These are phyloP conservation scores for Serinus canaria DNA, from an alignment of 2,113 vertebrate genomes.

Conservation along the genomic window DNA sequence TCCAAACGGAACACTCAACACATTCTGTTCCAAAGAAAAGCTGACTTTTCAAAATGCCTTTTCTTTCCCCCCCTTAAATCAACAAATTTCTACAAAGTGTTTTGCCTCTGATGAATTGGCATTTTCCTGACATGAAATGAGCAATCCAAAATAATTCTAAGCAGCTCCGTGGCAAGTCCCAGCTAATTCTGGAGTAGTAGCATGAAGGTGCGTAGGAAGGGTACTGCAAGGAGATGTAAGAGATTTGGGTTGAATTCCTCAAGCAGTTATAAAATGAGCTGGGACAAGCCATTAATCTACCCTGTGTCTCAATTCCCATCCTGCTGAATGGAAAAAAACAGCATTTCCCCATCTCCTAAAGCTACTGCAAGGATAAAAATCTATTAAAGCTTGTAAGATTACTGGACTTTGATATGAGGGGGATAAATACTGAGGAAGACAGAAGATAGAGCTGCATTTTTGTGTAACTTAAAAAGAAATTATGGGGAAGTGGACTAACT, in stretches of 20 bases:
- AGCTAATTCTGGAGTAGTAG: slow-evolving; percentile 53
- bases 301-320: background rate
- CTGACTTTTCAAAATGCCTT: slow-evolving; percentile 48
- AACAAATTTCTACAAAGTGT: slow-evolving; percentile 42
- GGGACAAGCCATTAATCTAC: slow-evolving; percentile 29
- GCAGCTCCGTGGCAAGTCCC: slow-evolving; percentile 42
- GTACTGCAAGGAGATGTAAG: slow-evolving; percentile 26
- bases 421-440: slow-evolving; percentile 6
- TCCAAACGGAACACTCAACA: slow-evolving; percentile 39
- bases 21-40: slow-evolving; percentile 60
- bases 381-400: slow-evolving; percentile 25
- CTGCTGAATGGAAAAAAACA: background rate
- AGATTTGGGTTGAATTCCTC: slow-evolving; percentile 49
- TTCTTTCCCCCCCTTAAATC: background rate
- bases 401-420: background rate
- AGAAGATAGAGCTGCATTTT: slow-evolving; percentile 16
- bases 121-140: slow-evolving; percentile 58
- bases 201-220: slow-evolving; percentile 63
- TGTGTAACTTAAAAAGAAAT: slow-evolving; percentile 34
- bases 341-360: background rate
- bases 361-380: slow-evolving; percentile 3
- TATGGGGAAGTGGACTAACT: slow-evolving; percentile 20
- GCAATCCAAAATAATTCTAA: slow-evolving; percentile 40
- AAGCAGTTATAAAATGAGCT: slow-evolving; percentile 2
- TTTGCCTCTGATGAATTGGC: slow-evolving; percentile 59